phyloP scores from a whole-genome alignment of 2,113 vertebrate genomes.

The Antechinus flavipes region DNA sequence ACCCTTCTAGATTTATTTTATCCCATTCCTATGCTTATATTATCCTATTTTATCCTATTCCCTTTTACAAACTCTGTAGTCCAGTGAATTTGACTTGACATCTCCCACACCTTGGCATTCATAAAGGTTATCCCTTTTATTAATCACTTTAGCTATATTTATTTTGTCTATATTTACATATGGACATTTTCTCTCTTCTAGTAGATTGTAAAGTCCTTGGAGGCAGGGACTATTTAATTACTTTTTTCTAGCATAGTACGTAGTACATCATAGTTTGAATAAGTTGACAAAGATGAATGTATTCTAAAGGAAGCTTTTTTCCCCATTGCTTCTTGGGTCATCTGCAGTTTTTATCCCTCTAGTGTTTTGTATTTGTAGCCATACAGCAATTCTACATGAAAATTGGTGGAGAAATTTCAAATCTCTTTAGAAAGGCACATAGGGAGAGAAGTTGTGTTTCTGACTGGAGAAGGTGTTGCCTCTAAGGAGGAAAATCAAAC shows the following conservation, averaged over 20 bases:
- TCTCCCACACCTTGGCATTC: neutral
- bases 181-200: neutral
- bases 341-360: neutral
- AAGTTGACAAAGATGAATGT: neutral
- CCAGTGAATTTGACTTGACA: neutral
- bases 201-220: neutral
- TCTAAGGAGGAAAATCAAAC: neutral
- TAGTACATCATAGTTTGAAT: neutral
- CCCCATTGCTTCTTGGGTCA: neutral
- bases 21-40: neutral
- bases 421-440: slow-evolving; percentile 12
- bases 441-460: slow-evolving; percentile 6
- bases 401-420: neutral
- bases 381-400: neutral
- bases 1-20: neutral
- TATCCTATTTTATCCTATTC: neutral
- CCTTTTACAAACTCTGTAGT: neutral
- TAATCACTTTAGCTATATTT: neutral
- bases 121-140: neutral
- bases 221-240: neutral
- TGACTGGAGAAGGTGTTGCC: neutral
- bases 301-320: neutral
- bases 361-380: neutral
- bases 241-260: neutral
- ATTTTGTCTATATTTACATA: neutral